phyloP scores from a whole-genome alignment of 2,888 invertebrate species.

The Scrobipalpa costella region DNA sequence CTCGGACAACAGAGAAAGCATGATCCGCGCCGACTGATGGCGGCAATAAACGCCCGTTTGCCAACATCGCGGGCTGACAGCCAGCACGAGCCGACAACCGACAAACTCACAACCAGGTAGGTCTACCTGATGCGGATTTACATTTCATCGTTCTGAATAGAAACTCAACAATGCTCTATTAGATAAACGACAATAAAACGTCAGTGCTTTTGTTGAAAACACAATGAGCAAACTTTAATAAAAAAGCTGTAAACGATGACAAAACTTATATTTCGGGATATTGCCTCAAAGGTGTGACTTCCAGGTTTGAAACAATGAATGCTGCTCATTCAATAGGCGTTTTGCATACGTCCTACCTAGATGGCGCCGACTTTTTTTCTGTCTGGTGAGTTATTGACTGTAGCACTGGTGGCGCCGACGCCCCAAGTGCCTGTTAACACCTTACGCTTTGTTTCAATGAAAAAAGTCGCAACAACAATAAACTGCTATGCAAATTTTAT shows the following conservation, averaged over 20 bases:
- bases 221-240: not conserved
- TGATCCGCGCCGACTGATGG: constrained; percentile 37
- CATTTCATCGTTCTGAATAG: constrained; percentile 1
- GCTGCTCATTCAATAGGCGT: constrained; percentile 10
- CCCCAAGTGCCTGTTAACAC: constrained; percentile 5
- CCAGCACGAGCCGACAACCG: constrained; percentile 10
- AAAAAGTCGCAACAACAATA: not conserved
- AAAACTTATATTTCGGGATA: not conserved
- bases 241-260: constrained; percentile 8
- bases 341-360: constrained; percentile 10
- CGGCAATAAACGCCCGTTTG: not conserved
- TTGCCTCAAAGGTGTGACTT: constrained; percentile 10
- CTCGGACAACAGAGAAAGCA: constrained; percentile 53
- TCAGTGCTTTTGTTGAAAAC: not conserved
- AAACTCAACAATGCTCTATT: constrained; percentile 5
- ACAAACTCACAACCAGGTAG: not conserved
- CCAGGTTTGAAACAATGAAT: constrained; percentile 10
- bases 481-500: constrained; percentile 1
- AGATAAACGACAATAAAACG: constrained; percentile 8
- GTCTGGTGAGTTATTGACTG: not conserved
- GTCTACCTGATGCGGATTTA: constrained; percentile 5
- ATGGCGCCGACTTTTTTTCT: constrained; percentile 3
- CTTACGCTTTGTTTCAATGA: not conserved
- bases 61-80: constrained; percentile 1
- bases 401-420: constrained; percentile 8